Base-by-base conservation (phyloP, 2,888 invertebrate genomes). In the Andricus quercusramuli region DNA sequence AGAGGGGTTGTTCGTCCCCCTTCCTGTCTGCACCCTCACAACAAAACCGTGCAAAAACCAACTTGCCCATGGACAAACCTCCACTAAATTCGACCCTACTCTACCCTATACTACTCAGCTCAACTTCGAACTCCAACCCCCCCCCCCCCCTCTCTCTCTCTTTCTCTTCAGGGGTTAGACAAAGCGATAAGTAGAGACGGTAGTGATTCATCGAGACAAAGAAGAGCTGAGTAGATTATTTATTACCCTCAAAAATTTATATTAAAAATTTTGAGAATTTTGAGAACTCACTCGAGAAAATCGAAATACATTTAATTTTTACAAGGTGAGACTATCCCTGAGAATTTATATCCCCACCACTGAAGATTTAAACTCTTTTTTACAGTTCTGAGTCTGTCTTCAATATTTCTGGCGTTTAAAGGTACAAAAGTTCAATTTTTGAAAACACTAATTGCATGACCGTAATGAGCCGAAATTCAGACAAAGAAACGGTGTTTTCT, bases 1-100 rank as follows among this genome's bases (percentile, higher is more conserved):
- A 84, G 83, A 85, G 85, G 86, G 88, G 88, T 90, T 89, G 87
- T 85, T 86, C 89, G 89, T 90, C 88, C 90, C 91, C 90, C 87
- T 89, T 90, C 88, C 90, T 89, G 91, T 91, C 90, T 91, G 89
- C 91, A 89, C 90, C 84, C 88, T 86, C 89, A 89, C 90, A 88
- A 85, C 80, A 84, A 88, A 86, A 84, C 86, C 80, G 79, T 78
- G 81, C 84, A 83, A 83, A 81, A 86, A 83, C 82, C 85, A 86
- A 83, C 85, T 83, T 86, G 87, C 85, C 88, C 85, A 85, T 87
- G 88, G 86, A 82, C 83, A 88, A 86, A 80, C 86, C 84, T 84
- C 81, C 86, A 83, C 82, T 25, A 62, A 25, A 82, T 82, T 84
- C 86, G 84, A 86, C 81, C 80, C 84, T 80, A 80, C 82, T 84